phyloP scores from a whole-genome alignment of 2,797 vertebrate species.

The Siniperca undulata region DNA sequence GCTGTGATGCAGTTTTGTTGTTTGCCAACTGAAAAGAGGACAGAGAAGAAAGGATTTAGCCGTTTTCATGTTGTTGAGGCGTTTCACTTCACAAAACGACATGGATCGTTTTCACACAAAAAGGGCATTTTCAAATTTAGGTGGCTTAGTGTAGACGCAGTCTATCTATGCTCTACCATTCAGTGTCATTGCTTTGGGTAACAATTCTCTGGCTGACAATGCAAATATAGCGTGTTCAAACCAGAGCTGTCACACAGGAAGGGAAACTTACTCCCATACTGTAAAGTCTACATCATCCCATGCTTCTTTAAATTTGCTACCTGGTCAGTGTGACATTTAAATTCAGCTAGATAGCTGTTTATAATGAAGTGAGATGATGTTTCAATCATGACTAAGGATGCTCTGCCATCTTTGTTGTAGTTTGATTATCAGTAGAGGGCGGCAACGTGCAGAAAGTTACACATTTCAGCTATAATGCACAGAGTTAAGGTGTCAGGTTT shows the following conservation, averaged over 20 bases:
- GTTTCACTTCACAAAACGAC: not conserved
- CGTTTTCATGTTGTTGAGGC: not conserved
- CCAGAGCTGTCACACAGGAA: not conserved
- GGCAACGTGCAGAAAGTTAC: not conserved
- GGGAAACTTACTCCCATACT: not conserved
- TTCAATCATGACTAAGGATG: not conserved
- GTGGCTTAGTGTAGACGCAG: not conserved
- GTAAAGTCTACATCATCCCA: not conserved
- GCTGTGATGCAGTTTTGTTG: not conserved
- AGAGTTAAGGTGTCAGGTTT: conserved; percentile 2
- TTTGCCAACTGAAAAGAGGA: not conserved
- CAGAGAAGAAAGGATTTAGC: not conserved
- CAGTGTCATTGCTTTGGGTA: not conserved
- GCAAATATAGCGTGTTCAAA: not conserved
- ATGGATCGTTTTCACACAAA: not conserved
- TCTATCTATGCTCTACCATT: not conserved
- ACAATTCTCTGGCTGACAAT: not conserved
- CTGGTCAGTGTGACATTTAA: not conserved
- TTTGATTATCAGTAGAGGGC: conserved; percentile 12
- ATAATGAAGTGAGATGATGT: not conserved
- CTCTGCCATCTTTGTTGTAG: not conserved
- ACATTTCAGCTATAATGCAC: not conserved
- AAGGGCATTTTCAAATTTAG: not conserved
- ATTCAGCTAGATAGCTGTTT: not conserved
- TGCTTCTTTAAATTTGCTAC: not conserved